These are phyloP conservation scores for Enteromius paludinosus DNA, from an alignment of 2,797 vertebrate genomes.

Conservation along the genomic window DNA sequence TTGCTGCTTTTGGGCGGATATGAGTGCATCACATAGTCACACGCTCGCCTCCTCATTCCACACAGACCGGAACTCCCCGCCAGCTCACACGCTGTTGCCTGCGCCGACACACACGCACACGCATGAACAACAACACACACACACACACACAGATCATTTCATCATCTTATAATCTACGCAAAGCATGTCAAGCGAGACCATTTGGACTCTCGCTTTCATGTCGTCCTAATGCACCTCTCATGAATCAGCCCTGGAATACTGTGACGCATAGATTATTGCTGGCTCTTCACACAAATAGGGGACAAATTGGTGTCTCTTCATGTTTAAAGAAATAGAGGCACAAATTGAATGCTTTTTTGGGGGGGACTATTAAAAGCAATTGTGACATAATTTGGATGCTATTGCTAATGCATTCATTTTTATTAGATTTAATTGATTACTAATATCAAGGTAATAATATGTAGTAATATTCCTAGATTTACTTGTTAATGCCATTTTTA, in stretches of 20 bases:
- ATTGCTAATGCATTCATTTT: not conserved
- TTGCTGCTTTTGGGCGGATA: constrained; percentile 7
- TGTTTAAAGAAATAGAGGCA: not conserved
- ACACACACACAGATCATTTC: constrained; percentile 68
- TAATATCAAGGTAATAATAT: no score
- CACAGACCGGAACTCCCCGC: constrained; percentile 29
- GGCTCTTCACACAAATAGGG: constrained; percentile 4
- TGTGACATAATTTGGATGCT: not conserved
- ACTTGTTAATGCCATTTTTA: no score
- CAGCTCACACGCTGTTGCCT: constrained; percentile 32
- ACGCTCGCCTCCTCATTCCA: constrained; percentile 28
- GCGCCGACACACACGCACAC: constrained; percentile 1
- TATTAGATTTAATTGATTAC: not conserved
- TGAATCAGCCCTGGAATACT: not conserved
- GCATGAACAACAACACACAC: constrained; percentile 38
- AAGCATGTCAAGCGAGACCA: constrained; percentile 69
- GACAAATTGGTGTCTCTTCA: not conserved
- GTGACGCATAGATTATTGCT: not conserved
- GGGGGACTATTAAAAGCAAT: not conserved
- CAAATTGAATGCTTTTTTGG: not conserved
- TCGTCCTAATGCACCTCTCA: not conserved
- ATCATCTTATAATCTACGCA: constrained; percentile 66
- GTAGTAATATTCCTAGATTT: no score
- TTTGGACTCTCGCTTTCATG: constrained; percentile 1
- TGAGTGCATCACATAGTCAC: constrained; percentile 3